These are phyloP conservation scores for Linnaemya vulpina DNA, from an alignment of 2,888 invertebrate genomes.

Conservation along the genomic window DNA sequence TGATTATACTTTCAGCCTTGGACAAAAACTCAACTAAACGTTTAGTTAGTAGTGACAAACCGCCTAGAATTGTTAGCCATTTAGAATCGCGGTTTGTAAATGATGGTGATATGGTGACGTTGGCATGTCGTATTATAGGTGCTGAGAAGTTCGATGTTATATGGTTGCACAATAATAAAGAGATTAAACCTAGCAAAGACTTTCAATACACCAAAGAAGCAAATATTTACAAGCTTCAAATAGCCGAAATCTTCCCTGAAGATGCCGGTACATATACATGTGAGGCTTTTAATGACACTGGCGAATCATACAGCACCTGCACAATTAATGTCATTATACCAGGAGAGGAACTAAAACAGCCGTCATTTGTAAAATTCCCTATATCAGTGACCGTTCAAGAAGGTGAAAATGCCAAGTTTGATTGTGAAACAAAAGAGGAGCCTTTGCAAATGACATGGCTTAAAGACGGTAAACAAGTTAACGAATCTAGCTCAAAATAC, in stretches of 20 bases:
- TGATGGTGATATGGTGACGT: slow-evolving; percentile 93
- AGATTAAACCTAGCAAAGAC: slow-evolving; percentile 97
- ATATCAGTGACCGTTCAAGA: slow-evolving; percentile 92
- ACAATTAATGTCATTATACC: slow-evolving; percentile 93
- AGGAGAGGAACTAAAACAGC: slow-evolving; percentile 92
- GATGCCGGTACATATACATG: slow-evolving; percentile 95
- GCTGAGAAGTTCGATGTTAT: slow-evolving; percentile 95
- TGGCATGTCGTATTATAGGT: slow-evolving; percentile 93
- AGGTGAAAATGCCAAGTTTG: slow-evolving; percentile 91
- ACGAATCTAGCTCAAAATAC: slow-evolving; percentile 90
- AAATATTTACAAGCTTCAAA: slow-evolving; percentile 93
- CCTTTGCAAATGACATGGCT: slow-evolving; percentile 91
- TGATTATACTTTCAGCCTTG: slow-evolving; percentile 84
- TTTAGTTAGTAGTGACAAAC: slow-evolving; percentile 85
- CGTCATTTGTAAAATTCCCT: slow-evolving; percentile 95
- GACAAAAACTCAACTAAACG: slow-evolving; percentile 84
- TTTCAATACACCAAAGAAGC: slow-evolving; percentile 96
- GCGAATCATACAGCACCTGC: slow-evolving; percentile 96
- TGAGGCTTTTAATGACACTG: slow-evolving; percentile 97
- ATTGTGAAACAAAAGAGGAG: slow-evolving; percentile 90
- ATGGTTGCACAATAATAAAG: slow-evolving; percentile 98
- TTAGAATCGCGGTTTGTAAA: slow-evolving; percentile 90
- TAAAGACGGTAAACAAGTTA: slow-evolving; percentile 95
- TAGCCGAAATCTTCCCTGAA: slow-evolving; percentile 98
- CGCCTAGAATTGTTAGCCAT: slow-evolving; percentile 94